Evolutionary conservation across 2,888 invertebrate species (phyloP), one percentile per base, ranked within the genome.

Genomic region (Ctenicera cuprea): DNA sequence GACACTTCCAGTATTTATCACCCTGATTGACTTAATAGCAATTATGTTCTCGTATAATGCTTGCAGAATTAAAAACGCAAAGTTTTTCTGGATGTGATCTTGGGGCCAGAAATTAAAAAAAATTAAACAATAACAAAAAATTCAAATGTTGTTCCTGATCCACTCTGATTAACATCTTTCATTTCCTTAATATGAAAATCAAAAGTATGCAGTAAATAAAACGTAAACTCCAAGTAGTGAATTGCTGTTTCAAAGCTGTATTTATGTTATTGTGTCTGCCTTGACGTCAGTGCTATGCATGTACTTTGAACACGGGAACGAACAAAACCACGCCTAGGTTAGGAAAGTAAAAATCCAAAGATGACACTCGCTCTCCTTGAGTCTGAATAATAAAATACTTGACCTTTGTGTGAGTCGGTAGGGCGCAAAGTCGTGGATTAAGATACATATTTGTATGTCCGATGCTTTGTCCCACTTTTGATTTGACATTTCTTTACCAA

Each of bases 361-460:
- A 71, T 71, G 71, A 71, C 57, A 71, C 71, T 71, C 59, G 71
- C 43, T 64, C 64, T 64, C 71, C 71, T 71, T 71, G 71, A 64
- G 45, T 54, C 54, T 41, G 54, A 54, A 64, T 71, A 70, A 63
- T 57, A 41, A 59, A 59, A 59, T 41, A 18, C 38, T 20, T 38
- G 59, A 38, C 59, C 59, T 59, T 59, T 59, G 59, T 38, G 22
- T 59, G 2, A n/a, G 54, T 54, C 54, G 54, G 4, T 16, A 48
- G 54, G 54, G 54, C 20, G 30, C 20, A 9, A 48, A 26, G 12
- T 54, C 18, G 14, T 48, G 48, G 48, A 20, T 16, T 3, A 1
- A 16, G 14, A 20, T 14, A 41, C n/a, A n/a, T 41, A 14, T 41
- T 48, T 16, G 4, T 20, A 2, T 7, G 4, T 16, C 14, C 48